A percentile compares a stretch with the other conserved stretches of the same genome.
Evolutionary conservation across 1,140 invertebrate species (phyloP).

Genomic region (Ips typographus): DNA sequence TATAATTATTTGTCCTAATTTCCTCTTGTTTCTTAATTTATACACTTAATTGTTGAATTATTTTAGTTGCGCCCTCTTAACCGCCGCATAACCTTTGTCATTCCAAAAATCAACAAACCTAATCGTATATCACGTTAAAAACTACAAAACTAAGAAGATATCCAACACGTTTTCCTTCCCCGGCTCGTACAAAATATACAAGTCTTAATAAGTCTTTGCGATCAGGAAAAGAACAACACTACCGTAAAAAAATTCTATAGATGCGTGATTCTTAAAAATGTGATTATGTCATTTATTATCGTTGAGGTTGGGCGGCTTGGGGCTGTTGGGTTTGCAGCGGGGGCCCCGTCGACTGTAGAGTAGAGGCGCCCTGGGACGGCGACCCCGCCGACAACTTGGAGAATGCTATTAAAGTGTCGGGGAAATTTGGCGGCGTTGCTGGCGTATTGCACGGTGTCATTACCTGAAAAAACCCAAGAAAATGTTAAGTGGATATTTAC

Average conservation of each 20-base stretch:
- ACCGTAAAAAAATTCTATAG: slow-evolving; percentile 5
- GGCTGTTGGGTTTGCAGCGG: slow-evolving; percentile 41
- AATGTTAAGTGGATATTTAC: not conserved
- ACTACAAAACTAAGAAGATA: slow-evolving; percentile 20
- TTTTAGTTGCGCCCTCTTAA: not conserved
- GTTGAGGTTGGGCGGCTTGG: slow-evolving; percentile 46
- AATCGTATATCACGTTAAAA: slow-evolving; percentile 21
- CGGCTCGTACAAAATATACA: slow-evolving; percentile 8
- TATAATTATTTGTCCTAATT: too few relatives aligned
- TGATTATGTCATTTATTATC: slow-evolving; percentile 39
- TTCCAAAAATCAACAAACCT: not conserved
- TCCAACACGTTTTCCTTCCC: slow-evolving; percentile 15
- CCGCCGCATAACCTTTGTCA: not conserved
- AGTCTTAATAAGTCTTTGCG: slow-evolving; percentile 2
- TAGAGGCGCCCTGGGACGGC: slow-evolving; percentile 43
- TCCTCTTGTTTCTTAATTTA: too few relatives aligned
- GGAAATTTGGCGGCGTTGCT: slow-evolving; percentile 87
- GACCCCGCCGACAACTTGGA: slow-evolving; percentile 73
- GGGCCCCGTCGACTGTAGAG: slow-evolving; percentile 14
- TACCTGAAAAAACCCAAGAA: slow-evolving; percentile 52
- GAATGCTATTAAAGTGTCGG: slow-evolving; percentile 80
- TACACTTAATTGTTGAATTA: too few relatives aligned
- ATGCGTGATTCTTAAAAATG: not conserved
- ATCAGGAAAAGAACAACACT: slow-evolving; percentile 16
- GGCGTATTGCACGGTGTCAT: slow-evolving; percentile 88